Evolutionary conservation across 2,113 vertebrate species (phyloP), one percentile per base, ranked within the genome.

Genomic region (Lucifuga dentata): DNA sequence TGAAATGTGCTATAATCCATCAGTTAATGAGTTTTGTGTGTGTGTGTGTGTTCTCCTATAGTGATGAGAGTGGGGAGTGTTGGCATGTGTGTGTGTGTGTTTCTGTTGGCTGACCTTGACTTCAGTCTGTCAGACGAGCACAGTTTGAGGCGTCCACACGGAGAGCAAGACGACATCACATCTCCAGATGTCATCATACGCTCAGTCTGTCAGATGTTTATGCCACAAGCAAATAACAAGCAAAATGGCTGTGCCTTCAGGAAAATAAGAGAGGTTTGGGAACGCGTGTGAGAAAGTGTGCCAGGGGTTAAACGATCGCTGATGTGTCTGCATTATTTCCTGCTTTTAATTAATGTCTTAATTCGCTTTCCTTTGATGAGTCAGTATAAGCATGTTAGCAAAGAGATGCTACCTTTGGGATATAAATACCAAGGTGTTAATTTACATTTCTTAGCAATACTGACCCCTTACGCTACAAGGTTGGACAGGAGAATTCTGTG

Each of bases 51-150:
- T 63, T 78, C 50, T 60, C 70, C 73, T 40, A 41, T 66, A 39
- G 68, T 2, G 68, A 66, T 72, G 64, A 68, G 64, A 66, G 46
- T 13, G 36, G 58, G 26, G 58, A 51, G 51, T 67, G 66, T 69
- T 60, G 20, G 38, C 20, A 33, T 17, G 59, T 39, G 68, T 23
- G 24, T 43, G 24, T 20, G 36, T 52, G 49, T 51, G 24, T 50
- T 69, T 81, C 67, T 78, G 63, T 68, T 85, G 70, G 82, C 75
- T 81, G 80, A 89, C 88, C 88, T 88, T 90, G 86, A 78, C 80
- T 76, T 65, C 62, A 70, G 76, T 69, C 74, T 87, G 82, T 83
- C 69, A 65, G 68, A 67, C 2, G 50, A 78, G 59, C 40, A 35
- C 61, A 46, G 52, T 82, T 46, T 5, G 21, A 72, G 61, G 58